Base-by-base conservation (phyloP, 1,140 invertebrate species). In the Archivesica marissinica region DNA sequence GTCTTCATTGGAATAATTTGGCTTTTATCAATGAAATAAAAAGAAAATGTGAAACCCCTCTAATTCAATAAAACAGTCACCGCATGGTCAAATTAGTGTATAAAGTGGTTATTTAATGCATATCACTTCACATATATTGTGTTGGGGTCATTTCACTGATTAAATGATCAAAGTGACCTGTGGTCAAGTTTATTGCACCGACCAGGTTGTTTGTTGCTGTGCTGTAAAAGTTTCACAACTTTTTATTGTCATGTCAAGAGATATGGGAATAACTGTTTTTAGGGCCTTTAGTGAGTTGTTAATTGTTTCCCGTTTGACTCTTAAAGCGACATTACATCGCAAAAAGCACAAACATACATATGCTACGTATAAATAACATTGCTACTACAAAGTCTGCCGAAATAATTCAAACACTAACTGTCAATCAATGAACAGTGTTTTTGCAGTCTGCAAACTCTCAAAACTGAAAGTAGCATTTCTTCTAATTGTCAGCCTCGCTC, bases 101-200 rank as follows among this genome's bases (percentile, higher is more conserved):
- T 64, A 20, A 64, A 64, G 59, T 64, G 59, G 11, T 64, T 33
- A 35, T 33, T 35, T 64, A 64, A 64, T 64, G 1, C 33, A 33
- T 33, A 35, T 64, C 20, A 35, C 23, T 3, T 13, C 7, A 17
- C 30, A 23, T 64, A 35, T 64, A 35, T 64, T 64, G 28, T 64
- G 59, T 64, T 33, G 4, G 25, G 59, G 59, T 35, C 30, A 64
- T 64, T 64, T 35, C 20, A 25, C 0, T 64, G 59, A 64, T 25
- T 35, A 35, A 20, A 64, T n/a, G 59, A 64, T 64, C 59, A 64
- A 64, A 64, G 59, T 64, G 59, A 64, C 59, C 59, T 35, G 30
- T 20, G 59, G 59, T 64, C 59, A 64, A 35, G 15, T 7, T 35
- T 13, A 33, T 35, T 33, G n/a, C 33, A 64, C 2, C 38, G 59